A percentile compares a stretch with the other conserved stretches of the same genome.
Evolutionary conservation across 2,888 invertebrate genomes (phyloP).

Genomic region (Chloroclystis v-ata): DNA sequence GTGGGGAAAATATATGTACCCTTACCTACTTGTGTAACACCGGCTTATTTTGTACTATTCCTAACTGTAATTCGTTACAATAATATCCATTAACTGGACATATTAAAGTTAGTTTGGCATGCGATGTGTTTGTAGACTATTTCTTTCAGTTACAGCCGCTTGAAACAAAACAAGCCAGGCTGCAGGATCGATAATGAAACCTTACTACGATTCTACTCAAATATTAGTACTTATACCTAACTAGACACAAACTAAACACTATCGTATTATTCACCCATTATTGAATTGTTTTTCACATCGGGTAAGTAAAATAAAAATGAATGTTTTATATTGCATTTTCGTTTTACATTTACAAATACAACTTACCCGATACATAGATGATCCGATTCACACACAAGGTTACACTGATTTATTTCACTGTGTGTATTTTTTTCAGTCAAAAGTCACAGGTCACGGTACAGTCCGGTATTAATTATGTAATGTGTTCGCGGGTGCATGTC

Average conservation of each 20-base stretch:
- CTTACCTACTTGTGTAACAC: too few species aligned
- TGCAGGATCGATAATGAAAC: conserved; percentile 25
- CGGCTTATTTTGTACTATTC: too few species aligned
- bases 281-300: neutral
- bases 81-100: neutral
- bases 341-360: neutral
- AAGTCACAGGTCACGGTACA: conserved; percentile 14
- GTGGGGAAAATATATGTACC: too few species aligned
- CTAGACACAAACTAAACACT: conserved; percentile 19
- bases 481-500: conserved; percentile 57
- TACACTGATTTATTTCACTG: conserved; percentile 5
- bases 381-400: conserved; percentile 12
- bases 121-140: conserved; percentile 1
- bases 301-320: too few species aligned
- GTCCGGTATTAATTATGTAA: conserved; percentile 49
- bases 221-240: conserved; percentile 17
- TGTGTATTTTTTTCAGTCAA: conserved; percentile 4
- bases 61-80: too few species aligned
- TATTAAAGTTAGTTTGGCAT: neutral
- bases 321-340: neutral
- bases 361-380: conserved; percentile 8
- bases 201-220: conserved; percentile 18
- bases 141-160: conserved; percentile 18
- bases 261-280: conserved; percentile 3
- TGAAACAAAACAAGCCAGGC: conserved; percentile 26